A percentile compares a stretch with the other conserved stretches of the same genome.
Conservation (phyloP, 2,113 vertebrate genomes). For the Cephalopholis sonnerati region DNA sequence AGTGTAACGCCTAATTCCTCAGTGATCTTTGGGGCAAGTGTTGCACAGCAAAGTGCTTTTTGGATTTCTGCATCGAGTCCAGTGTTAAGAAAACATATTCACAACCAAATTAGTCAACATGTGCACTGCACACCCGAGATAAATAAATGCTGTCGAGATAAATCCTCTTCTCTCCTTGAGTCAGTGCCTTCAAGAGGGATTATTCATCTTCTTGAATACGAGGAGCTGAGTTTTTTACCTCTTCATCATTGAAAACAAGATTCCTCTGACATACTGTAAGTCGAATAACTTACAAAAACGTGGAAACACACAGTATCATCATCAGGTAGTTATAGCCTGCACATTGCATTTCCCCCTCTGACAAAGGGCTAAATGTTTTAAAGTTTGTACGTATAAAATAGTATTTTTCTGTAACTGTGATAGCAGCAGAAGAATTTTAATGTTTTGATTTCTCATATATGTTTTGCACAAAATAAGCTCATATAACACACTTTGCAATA, state of each 20-base stretch:
- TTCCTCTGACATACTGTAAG: conserved; percentile 25
- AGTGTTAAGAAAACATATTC: conserved; percentile 68
- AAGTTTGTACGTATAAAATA: conserved; percentile 63
- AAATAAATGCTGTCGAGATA: conserved; percentile 58
- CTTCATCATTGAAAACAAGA: conserved; percentile 40
- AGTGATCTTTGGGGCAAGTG: conserved; percentile 73
- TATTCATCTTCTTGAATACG: conserved; percentile 52
- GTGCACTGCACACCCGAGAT: conserved; percentile 54
- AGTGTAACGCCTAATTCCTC: conserved; percentile 50
- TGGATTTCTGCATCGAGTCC: conserved; percentile 73
- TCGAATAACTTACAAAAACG: conserved; percentile 48
- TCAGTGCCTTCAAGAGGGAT: conserved; percentile 59
- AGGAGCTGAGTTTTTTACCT: conserved; percentile 43
- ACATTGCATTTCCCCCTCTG: conserved; percentile 68
- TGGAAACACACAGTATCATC: conserved; percentile 65
- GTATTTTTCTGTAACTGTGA: conserved; percentile 46
- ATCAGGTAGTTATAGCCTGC: conserved; percentile 59
- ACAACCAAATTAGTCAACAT: conserved; percentile 50
- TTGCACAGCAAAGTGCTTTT: conserved; percentile 72
- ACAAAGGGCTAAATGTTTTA: conserved; percentile 30
- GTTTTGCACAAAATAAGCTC: conserved; percentile 60
- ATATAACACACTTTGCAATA: conserved; percentile 32
- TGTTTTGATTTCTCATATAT: conserved; percentile 27
- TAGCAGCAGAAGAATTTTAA: conserved; percentile 62
- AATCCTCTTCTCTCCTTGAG: conserved; percentile 53